Evolutionary conservation across 2,797 vertebrate genomes (phyloP).

Genomic region (Rhabdophis nuchalis): DNA sequence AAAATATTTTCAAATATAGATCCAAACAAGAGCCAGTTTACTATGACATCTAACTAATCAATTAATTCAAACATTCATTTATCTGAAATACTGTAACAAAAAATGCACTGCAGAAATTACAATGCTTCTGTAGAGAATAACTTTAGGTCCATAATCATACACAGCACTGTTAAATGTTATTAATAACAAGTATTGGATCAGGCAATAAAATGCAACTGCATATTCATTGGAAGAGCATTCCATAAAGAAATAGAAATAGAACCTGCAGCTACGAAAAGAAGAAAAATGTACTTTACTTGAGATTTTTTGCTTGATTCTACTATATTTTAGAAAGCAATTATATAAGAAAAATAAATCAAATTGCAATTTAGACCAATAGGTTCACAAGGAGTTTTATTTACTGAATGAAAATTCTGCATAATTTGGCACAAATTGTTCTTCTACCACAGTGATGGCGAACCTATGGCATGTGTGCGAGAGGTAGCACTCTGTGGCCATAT

Average conservation of each 20-base stretch:
- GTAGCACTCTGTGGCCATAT: no score
- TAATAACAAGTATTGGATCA: background rate
- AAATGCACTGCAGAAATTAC: background rate
- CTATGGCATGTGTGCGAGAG: no score
- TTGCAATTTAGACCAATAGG: fast-evolving
- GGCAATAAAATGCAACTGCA: background rate
- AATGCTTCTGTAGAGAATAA: background rate
- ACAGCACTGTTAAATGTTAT: background rate
- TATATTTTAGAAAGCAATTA: background rate
- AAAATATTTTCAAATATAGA: background rate
- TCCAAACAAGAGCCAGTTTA: background rate
- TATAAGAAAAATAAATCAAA: background rate
- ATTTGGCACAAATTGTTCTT: background rate
- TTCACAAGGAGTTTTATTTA: background rate
- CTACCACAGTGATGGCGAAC: conserved; percentile 62
- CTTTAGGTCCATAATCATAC: background rate
- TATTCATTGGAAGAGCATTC: background rate
- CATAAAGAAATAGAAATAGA: background rate
- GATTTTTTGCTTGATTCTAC: background rate
- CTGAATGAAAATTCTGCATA: background rate
- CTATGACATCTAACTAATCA: background rate
- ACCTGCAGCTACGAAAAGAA: background rate
- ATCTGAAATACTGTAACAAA: background rate
- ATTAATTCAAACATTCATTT: background rate
- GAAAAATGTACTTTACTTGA: conserved; percentile 21